Evolutionary conservation across 2,113 vertebrate genomes (phyloP).

Genomic region (pig (Sus scrofa)): T2T-Sscrofa CM000825.6:39270501-39271000

Average conservation of each 20-base stretch:
- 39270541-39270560: neutral
- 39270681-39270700: neutral
- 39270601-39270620: constrained; percentile 21
- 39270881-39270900: neutral
- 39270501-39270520: neutral
- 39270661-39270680: constrained; percentile 18
- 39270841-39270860: neutral
- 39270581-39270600: neutral
- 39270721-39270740: neutral
- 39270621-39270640: neutral
- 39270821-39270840: constrained; percentile 10
- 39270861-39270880: neutral
- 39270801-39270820: neutral
- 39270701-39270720: too few relatives aligned
- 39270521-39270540: neutral
- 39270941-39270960: neutral
- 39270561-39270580: constrained; percentile 23
- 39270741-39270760: neutral
- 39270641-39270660: neutral
- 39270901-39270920: constrained; percentile 5
- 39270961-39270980: neutral
- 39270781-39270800: neutral
- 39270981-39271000: neutral
- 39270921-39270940: neutral
- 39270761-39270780: neutral